Conservation (phyloP, 2,113 vertebrate genomes). For the Pseudorectes ferrugineus region DNA sequence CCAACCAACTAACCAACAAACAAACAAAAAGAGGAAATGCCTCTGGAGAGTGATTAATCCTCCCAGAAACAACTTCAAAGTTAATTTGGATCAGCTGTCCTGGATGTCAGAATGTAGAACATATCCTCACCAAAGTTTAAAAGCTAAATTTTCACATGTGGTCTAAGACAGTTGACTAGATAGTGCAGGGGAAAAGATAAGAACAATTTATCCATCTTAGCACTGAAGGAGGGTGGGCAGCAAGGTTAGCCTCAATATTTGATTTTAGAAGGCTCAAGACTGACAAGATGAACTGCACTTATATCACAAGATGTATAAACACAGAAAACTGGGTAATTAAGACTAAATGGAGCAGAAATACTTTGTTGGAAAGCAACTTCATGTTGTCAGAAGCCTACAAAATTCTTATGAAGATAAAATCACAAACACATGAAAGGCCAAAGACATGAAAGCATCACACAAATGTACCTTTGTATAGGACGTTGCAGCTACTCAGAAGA, state of each 20-base stretch:
- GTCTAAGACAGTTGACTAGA: not conserved
- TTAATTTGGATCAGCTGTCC: not conserved
- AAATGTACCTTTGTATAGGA: not conserved
- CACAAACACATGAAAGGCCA: not conserved
- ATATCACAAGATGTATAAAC: not conserved
- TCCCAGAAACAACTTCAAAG: not conserved
- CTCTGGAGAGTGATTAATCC: not conserved
- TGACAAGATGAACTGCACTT: not conserved
- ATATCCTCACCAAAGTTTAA: not conserved
- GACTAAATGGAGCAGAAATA: not conserved
- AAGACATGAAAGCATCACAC: not conserved
- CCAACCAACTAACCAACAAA: not conserved
- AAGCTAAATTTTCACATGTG: not conserved
- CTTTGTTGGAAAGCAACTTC: not conserved
- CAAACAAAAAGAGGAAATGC: not conserved
- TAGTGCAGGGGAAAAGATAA: not conserved
- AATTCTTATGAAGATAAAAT: not conserved
- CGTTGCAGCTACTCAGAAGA: not conserved
- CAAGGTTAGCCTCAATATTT: not conserved
- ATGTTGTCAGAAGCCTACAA: not conserved
- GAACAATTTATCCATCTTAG: not conserved
- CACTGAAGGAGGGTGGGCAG: not conserved
- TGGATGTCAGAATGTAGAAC: not conserved
- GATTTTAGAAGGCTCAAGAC: not conserved
- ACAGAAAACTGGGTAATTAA: not conserved